Conservation (phyloP, 2,113 vertebrate genomes). For the Trichomycterus rosablanca region DNA sequence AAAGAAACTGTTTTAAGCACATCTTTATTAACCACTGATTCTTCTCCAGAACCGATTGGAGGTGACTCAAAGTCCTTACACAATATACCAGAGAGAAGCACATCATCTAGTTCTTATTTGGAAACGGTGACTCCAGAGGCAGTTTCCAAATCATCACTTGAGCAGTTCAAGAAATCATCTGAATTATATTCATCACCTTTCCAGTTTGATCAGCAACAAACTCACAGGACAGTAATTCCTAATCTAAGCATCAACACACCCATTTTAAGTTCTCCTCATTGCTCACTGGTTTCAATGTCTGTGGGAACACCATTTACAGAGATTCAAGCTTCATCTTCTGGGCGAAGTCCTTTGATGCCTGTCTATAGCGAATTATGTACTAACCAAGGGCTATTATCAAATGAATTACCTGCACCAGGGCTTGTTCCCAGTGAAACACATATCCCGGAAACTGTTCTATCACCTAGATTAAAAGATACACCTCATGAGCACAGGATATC, state of each 20-base stretch:
- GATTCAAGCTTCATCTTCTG: conserved; percentile 23
- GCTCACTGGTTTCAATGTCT: conserved; percentile 45
- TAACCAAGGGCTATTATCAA: conserved; percentile 6
- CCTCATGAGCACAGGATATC: conserved; percentile 20
- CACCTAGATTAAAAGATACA: neutral
- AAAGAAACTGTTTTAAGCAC: conserved; percentile 18
- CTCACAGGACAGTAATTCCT: conserved; percentile 59
- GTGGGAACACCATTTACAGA: conserved; percentile 42
- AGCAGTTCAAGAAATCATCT: conserved; percentile 19
- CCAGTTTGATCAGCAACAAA: conserved; percentile 41
- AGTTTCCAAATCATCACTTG: conserved; percentile 3
- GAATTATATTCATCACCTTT: conserved; percentile 26
- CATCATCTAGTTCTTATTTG: neutral
- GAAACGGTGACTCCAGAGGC: conserved; percentile 3
- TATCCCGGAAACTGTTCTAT: neutral
- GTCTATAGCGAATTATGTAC: conserved; percentile 35
- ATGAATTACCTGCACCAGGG: conserved; percentile 5
- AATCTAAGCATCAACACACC: conserved; percentile 48
- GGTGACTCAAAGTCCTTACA: too few species aligned
- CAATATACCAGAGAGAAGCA: conserved; percentile 12
- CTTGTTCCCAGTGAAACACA: neutral
- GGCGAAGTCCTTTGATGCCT: conserved; percentile 46
- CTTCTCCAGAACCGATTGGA: neutral
- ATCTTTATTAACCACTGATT: conserved; percentile 5
- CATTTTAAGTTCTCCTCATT: conserved; percentile 44